Evolutionary conservation across 53 echinoderm and acorn worm genomes (phyloP), one percentile per base, ranked within the genome.

Genomic region (Stichopus horrens): DNA sequence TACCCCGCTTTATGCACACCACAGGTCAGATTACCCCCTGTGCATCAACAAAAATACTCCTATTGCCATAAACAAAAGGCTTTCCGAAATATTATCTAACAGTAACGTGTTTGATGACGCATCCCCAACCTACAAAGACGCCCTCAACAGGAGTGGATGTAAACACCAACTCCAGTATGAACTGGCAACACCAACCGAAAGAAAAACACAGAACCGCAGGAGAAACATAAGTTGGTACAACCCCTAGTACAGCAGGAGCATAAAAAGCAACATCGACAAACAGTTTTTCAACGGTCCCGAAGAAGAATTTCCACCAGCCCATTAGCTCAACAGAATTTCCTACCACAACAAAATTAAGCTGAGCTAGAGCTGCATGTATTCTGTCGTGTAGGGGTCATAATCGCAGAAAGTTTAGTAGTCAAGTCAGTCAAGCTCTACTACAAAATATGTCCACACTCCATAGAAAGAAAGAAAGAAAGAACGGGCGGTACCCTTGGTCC

Each of bases 41-140:
- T 8, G 75, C 58, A 74, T 74, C 23, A 74, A 7, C 75, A 74
- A 74, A 74, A 74, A 74, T 16, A 74, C 14, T 13, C 23, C 20
- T 74, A 74, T 74, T 7, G 75, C 75, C 75, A 74, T 74, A 19
- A 74, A 74, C 21, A 74, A 74, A 74, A 74, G 75, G 14, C 75
- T 74, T 23, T 74, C 75, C 7, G 75, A 74, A 74, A 74, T 74
- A 74, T 74, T 16, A 74, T 74, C 14, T 16, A 74, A 74, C 75
- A 23, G 75, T 13, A 74, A 74, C 7, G 14, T 74, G 14, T 74
- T 74, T 74, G 75, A 74, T 16, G 75, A 74, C 14, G 7, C 7
- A 58, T 58, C 58, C 9, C 75, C 75, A 74, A 16, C 23, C 7
- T 74, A 74, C 14, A 7, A 74, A 74, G 75, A 74, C 75, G 75